Base-by-base conservation (phyloP, 2,113 vertebrate genomes). In the Cervus canadensis region DNA sequence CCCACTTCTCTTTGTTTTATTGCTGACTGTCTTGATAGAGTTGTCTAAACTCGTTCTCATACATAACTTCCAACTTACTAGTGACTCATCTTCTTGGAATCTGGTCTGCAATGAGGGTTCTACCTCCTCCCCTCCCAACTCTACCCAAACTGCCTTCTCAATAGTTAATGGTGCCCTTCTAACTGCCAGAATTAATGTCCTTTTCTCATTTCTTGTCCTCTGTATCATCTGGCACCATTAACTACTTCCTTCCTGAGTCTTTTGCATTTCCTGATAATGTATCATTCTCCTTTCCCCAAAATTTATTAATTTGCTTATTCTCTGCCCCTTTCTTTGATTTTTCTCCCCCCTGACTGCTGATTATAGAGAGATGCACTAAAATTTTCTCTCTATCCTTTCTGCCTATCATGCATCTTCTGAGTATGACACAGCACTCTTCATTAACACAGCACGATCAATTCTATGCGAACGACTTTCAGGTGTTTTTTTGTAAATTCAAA, bases 61-160 rank as follows among this genome's bases (percentile, higher is more conserved):
- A 64, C 0, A 4, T 4, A 59, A 25, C 64, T 81, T 59, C 45
- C 74, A 94, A 50, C 10, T 59, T 30, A 36, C 21, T 3, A 79
- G 17, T 90, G 95, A 94, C 82, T 94, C 91, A 88, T 15, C 81
- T 78, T 83, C 87, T 50, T n/a, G 54, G 82, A 91, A 91, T 79
- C 64, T 81, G 48, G 59, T 71, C 57, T 79, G 15, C 23, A 40
- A 48, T 52, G 45, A 28, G 30, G 50, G 50, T 17, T 67, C 76
- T 11, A 48, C 15, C 25, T 86, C 16, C 30, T 28, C 60, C 45
- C 28, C 28, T 78, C 54, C 23, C 57, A 52, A 25, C 62, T 86
- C 50, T 26, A 50, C 43, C 48, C 45, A 76, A 36, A 81, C 6
- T 9, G 36, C 81, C 82, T 94, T 87, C 95, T 96, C 81, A 43